These are phyloP conservation scores for Carapus acus DNA, from an alignment of 2,797 vertebrate species.

Conservation along the genomic window DNA sequence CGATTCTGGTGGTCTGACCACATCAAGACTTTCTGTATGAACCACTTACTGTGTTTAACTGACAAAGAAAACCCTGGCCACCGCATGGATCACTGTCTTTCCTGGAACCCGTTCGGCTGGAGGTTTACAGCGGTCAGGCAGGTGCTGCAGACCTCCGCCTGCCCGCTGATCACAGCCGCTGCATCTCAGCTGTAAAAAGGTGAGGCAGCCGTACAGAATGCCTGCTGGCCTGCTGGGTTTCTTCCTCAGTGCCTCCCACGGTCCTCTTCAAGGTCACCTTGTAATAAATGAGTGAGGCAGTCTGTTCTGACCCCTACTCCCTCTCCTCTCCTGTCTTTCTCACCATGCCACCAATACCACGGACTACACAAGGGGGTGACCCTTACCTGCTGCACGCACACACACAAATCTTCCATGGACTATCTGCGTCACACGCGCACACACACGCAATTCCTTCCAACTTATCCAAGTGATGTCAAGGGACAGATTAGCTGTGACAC, in stretches of 20 bases:
- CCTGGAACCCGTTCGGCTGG: too few relatives aligned
- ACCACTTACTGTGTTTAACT: too few relatives aligned
- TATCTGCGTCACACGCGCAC: conserved; percentile 25
- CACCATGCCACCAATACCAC: conserved; percentile 24
- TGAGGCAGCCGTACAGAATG: conserved; percentile 18
- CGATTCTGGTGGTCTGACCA: too few relatives aligned
- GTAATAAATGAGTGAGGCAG: conserved; percentile 48
- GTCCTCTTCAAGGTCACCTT: conserved; percentile 54
- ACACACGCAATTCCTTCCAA: conserved; percentile 34
- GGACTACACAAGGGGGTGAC: conserved; percentile 45
- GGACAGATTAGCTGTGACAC: conserved; percentile 69
- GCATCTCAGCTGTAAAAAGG: conserved; percentile 21
- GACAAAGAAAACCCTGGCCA: too few relatives aligned
- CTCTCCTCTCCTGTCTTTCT: conserved; percentile 5
- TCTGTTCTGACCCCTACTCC: conserved; percentile 36
- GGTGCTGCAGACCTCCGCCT: conserved; percentile 4
- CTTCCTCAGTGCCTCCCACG: conserved; percentile 29
- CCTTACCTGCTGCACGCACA: conserved; percentile 40
- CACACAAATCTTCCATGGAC: conserved; percentile 29
- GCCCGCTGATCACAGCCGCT: conserved; percentile 8
- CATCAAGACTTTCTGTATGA: too few relatives aligned
- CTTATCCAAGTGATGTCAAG: conserved; percentile 50
- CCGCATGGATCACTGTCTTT: too few relatives aligned
- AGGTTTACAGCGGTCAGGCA: too few relatives aligned
- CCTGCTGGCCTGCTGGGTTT: conserved; percentile 20